phyloP scores from a whole-genome alignment of 2,797 vertebrate genomes.

The Sebastes melanostomus region DNA sequence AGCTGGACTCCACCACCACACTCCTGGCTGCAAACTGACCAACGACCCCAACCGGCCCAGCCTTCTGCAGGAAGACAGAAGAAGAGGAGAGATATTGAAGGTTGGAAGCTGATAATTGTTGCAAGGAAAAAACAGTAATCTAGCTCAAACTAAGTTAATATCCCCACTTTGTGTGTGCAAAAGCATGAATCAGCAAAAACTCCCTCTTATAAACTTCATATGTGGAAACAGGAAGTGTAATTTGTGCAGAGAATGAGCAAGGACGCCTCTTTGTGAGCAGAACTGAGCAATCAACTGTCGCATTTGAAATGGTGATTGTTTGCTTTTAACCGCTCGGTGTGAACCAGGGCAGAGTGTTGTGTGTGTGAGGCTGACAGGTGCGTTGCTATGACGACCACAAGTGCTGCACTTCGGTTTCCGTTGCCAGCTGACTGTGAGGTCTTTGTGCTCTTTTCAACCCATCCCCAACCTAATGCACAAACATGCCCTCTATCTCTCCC shows the following conservation, averaged over 20 bases:
- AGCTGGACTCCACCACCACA: conserved; percentile 96
- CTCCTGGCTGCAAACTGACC: conserved; percentile 96
- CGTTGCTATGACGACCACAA: conserved; percentile 75
- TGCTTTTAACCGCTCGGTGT: conserved; percentile 45
- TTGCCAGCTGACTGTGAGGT: conserved; percentile 62
- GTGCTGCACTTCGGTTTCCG: conserved; percentile 69
- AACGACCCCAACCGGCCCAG: conserved; percentile 93
- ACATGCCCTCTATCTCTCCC: conserved; percentile 41
- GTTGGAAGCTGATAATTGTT: not conserved
- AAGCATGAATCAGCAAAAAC: not conserved
- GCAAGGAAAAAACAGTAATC: not conserved
- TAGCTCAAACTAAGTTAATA: not conserved
- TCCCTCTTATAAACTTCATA: not conserved
- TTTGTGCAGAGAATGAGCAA: conserved; percentile 13
- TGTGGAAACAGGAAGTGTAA: conserved; percentile 22
- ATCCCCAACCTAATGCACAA: conserved; percentile 22
- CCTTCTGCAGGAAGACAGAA: conserved; percentile 78
- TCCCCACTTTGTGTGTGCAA: not conserved
- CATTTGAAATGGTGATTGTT: conserved; percentile 52
- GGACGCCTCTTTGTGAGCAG: conserved; percentile 20
- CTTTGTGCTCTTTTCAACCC: conserved; percentile 70
- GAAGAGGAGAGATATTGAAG: not conserved
- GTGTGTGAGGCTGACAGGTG: conserved; percentile 33
- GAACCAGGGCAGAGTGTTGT: conserved; percentile 24
- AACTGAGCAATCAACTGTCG: conserved; percentile 4